Evolutionary conservation across 2,113 vertebrate species (phyloP).

Genomic region (Eurypyga helias): DNA sequence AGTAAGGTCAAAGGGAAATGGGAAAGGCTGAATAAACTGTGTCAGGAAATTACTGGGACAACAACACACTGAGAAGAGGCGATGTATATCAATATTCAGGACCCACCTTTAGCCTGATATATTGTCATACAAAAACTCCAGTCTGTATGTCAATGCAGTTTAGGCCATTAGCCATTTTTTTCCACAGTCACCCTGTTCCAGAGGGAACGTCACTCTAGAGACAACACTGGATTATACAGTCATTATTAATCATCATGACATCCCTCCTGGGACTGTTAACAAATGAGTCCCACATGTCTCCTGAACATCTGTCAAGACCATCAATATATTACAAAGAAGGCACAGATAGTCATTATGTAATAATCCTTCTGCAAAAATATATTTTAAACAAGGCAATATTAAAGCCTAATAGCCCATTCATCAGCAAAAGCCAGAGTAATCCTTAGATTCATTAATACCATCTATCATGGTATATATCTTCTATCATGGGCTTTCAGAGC

Average conservation of each 20-base stretch:
- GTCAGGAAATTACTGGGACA: neutral
- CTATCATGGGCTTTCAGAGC: neutral
- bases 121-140: neutral
- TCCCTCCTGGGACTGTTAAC: neutral
- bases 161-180: constrained; percentile 13
- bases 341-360: neutral
- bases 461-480: neutral
- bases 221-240: neutral
- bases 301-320: constrained; percentile 35
- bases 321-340: neutral
- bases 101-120: neutral
- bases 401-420: neutral
- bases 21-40: neutral
- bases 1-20: neutral
- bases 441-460: neutral
- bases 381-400: neutral
- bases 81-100: neutral
- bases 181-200: neutral
- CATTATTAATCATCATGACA: constrained; percentile 47
- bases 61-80: neutral
- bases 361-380: neutral
- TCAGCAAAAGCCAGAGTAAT: neutral
- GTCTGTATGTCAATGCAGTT: neutral
- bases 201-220: neutral
- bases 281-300: neutral